Base-by-base conservation (phyloP, 2,888 invertebrate genomes). In the Pheosia gnoma region DNA sequence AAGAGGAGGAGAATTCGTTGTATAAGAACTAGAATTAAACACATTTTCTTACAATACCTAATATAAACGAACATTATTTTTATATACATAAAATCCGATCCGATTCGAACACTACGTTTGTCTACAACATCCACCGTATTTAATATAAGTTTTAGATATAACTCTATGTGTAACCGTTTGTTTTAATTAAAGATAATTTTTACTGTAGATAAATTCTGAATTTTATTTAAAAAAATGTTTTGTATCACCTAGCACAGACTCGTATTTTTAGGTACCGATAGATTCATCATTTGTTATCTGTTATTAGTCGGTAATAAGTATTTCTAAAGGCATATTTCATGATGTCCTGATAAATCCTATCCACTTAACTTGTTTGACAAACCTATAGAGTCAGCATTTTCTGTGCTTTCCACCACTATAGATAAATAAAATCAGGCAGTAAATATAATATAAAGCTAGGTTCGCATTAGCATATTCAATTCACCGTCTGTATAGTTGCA, bases 1-100 rank as follows among this genome's bases (percentile, higher is more conserved):
- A 97, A 90, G 96, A 96, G 72, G 95, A 96, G 4, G 94, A 94
- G 71, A 83, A 87, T 0, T 90, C 93, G 63, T 87, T 91, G 9
- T 95, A 94, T 75, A 95, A 76, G 60, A 62, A 61, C 41, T 61
- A 63, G 47, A 56, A 39, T 38, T 53, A 61, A 59, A 59, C 53
- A 45, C 11, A 39, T 43, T 51, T 51, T 36, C 43, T 36, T 58
- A 53, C 36, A 39, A 56, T 60, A 55, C 43, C 25, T 36, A 53
- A 11, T 41, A 25, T 49, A 59, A 53, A 49, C 43, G 54, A 72
- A 61, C 36, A 65, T 72, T 66, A 69, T 70, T 67, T 68, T 65
- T 68, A 64, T 73, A 63, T 59, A 57, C 25, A 63, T 36, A 13
- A 60, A 71, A 62, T 60, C 59, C 66, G 52, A 65, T 56, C 54